phyloP scores from a whole-genome alignment of 2,888 invertebrate species.

The Caenorhabditis sulstoni region DNA sequence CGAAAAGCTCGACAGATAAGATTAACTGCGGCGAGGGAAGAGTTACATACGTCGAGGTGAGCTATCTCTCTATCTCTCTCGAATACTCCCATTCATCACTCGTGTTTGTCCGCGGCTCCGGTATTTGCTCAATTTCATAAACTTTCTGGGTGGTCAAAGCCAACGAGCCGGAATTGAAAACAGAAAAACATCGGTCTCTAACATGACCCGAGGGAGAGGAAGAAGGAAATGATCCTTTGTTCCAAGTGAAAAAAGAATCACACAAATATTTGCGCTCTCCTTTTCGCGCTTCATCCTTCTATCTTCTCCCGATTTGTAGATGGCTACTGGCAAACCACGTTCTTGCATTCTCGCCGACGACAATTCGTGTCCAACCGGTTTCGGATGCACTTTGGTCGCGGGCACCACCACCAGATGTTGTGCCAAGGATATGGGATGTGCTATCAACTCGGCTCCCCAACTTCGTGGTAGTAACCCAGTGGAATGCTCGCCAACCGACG shows the following conservation, averaged over 20 bases:
- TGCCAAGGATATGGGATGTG: conserved; percentile 79
- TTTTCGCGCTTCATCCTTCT: neutral
- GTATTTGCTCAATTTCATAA: conserved; percentile 49
- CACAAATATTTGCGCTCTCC: conserved; percentile 42
- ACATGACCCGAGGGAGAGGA: neutral
- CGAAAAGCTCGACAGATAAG: conserved; percentile 56
- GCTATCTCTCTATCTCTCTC: conserved; percentile 11
- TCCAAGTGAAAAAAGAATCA: conserved; percentile 24
- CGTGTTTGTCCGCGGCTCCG: conserved; percentile 25
- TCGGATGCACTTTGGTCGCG: conserved; percentile 78
- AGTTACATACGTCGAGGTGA: conserved; percentile 77
- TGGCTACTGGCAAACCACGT: conserved; percentile 74
- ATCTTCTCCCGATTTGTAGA: conserved; percentile 54
- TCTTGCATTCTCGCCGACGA: conserved; percentile 73
- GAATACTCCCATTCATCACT: conserved; percentile 2
- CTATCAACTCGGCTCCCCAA: conserved; percentile 78
- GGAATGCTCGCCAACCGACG: conserved; percentile 73
- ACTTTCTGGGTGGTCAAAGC: conserved; percentile 53
- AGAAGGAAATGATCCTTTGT: conserved; percentile 47
- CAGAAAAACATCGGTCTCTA: neutral
- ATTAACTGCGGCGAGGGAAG: conserved; percentile 74
- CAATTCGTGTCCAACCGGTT: conserved; percentile 77
- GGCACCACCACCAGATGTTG: conserved; percentile 78
- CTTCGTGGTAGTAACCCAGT: conserved; percentile 73
- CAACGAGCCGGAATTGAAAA: conserved; percentile 38